Evolutionary conservation across 64 coral and sea anemone genomes (phyloP), one percentile per base, ranked within the genome.

Genomic region (Anthopleura sola): DNA sequence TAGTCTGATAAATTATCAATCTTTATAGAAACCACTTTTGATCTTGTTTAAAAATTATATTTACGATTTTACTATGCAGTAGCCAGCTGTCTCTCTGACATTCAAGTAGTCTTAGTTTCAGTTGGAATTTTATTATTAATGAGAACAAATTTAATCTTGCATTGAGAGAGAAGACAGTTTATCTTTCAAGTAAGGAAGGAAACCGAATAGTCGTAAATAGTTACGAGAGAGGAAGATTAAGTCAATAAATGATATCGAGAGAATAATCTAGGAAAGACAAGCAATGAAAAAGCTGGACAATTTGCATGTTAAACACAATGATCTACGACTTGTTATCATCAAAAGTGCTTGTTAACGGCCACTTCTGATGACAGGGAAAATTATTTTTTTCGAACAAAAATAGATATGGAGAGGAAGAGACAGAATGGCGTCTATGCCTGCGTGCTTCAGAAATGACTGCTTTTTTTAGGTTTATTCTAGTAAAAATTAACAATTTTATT

Each of bases 301-400:
- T 34, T 28, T 32, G 66, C n/a, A 71, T 71, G 7, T 66, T 66
- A 66, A 66, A 9, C 24, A 66, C 19, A 69, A 69, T 34, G 66
- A 71, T 71, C 2, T 31, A 71, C 66, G 66, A 71, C 66, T 15
- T 71, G 29, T 71, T 31, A 71, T 71, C 26, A 32, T 12, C 12
- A 32, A 20, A 71, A 71, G 28, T 71, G 66, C 66, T 34, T 71
- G 66, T 71, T 71, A 71, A 71, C 66, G 66, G 66, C 29, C 28
- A 71, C n/a, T 71, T 29, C 5, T 71, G 11, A 14, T 34, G 31
- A 71, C 66, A 71, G n/a, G 14, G 34, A n/a, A 14, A 12, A 71
- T 62, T 0, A 9, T 62, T 62, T n/a, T n/a, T 62, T 62, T 6
- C 6, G 6, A 26, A 62, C 58, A 15, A 62, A 62, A 62, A 26